Base-by-base conservation (phyloP, 2,888 invertebrate species). In the Spodoptera picta region DNA sequence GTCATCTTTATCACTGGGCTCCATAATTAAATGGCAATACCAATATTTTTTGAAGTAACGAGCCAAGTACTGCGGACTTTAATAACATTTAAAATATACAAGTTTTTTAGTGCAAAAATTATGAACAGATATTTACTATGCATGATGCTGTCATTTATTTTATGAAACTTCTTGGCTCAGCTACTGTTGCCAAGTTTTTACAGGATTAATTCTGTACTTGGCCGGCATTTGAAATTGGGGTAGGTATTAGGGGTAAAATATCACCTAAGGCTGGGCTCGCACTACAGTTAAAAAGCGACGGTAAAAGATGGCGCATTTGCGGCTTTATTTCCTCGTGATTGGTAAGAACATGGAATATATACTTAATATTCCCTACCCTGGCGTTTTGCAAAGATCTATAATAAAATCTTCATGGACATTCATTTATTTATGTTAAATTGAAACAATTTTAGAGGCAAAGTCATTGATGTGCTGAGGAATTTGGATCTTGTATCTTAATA, bases 41-140 rank as follows among this genome's bases (percentile, higher is more conserved):
- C 47, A 57, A 72, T 67, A 42, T 51, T 67, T 56, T 65, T 63
- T 27, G 12, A 57, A 27, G 19, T 48, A 45, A 56, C 43, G 56
- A 45, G 68, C 71, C 73, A 72, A 71, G 27, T 60, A 67, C 56
- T 7, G 1, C 11, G 3, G 1, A n/a, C 10, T 60, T 67, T 54
- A 45, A 51, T 51, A 66, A 66, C 45, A 60, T 43, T 67, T 47
- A 31, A 43, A 62, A 74, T 74, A 60, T 14, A 50, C 19, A 47
- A 48, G 11, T 3, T 27, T 56, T 67, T 63, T 24, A 56, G 60
- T 59, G 46, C 23, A 48, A 58, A 31, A 72, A 60, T 62, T 65
- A 77, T 73, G 60, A 47, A 19, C 7, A 50, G 31, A 48, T 76
- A 79, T 76, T 76, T 79, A 73, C 59, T 76, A 79, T 76, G 76